phyloP scores from a whole-genome alignment of 2,888 invertebrate species.

The Syrista parreyssii region DNA sequence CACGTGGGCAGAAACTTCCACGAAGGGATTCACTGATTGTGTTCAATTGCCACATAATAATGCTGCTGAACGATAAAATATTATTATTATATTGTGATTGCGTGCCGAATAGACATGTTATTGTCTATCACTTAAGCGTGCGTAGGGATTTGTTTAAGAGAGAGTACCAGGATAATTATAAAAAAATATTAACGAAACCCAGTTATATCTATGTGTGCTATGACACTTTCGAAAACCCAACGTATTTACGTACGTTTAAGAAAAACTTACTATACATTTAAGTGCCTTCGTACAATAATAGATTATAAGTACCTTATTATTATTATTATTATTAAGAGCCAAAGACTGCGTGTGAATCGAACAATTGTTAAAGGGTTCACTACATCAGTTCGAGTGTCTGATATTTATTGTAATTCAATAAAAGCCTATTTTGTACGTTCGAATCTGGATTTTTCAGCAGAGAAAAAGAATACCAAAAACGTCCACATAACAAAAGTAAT shows the following conservation, averaged over 20 bases:
- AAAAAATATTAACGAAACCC: not conserved
- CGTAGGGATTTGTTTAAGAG: too few relatives aligned
- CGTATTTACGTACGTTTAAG: not conserved
- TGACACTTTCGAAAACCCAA: not conserved
- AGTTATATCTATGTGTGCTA: not conserved
- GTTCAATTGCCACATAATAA: not conserved
- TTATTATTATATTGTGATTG: not conserved
- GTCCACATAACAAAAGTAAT: not conserved
- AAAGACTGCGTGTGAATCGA: constrained; percentile 12
- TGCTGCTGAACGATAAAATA: not conserved
- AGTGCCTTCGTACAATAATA: constrained; percentile 19
- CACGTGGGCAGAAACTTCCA: not conserved
- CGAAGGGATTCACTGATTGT: not conserved
- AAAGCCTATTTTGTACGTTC: constrained; percentile 12
- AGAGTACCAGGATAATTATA: not conserved
- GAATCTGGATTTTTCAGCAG: not conserved
- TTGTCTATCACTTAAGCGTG: not conserved
- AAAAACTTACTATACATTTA: not conserved
- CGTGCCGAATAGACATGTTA: not conserved
- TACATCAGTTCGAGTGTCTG: constrained; percentile 16
- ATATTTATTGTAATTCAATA: constrained; percentile 21
- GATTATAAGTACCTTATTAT: not conserved
- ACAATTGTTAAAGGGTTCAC: constrained; percentile 8
- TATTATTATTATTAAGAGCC: constrained; percentile 8
- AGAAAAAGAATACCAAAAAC: not conserved